Percentiles rank a stretch among this genome's conserved stretches.
Evolutionary conservation across 2,113 vertebrate species (phyloP).

Genomic region (Xenopus tropicalis): DNA sequence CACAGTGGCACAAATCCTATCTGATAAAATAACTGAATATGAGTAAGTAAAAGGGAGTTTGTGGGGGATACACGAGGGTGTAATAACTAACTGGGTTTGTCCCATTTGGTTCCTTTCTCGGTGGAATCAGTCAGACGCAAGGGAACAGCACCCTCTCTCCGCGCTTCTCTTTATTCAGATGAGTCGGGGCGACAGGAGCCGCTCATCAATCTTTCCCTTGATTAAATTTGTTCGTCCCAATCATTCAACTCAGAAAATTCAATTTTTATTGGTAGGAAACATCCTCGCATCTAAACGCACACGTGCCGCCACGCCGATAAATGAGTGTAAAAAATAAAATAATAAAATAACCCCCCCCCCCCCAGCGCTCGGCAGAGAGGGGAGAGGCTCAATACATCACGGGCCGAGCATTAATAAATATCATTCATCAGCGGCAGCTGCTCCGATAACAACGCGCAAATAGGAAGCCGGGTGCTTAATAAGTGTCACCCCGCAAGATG

Average conservation of each 20-base stretch:
- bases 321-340: constrained; percentile 5
- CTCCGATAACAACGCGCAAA: not conserved
- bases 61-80: too few relatives aligned
- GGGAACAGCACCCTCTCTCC: too few relatives aligned
- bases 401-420: constrained; percentile 29
- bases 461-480: not conserved
- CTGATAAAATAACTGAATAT: too few relatives aligned
- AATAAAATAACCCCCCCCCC: not conserved
- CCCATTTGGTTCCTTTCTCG: too few relatives aligned
- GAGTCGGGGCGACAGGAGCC: not conserved
- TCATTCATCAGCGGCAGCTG: constrained; percentile 32
- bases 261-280: constrained; percentile 36
- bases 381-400: constrained; percentile 18
- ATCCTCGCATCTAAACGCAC: constrained; percentile 20
- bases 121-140: too few relatives aligned
- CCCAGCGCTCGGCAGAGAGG: not conserved
- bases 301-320: constrained; percentile 1
- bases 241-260: constrained; percentile 34
- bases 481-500: constrained; percentile 17
- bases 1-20: too few relatives aligned
- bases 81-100: too few relatives aligned
- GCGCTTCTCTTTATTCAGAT: constrained; percentile 8
- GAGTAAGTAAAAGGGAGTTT: too few relatives aligned
- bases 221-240: constrained; percentile 24
- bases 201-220: constrained; percentile 10